Evolutionary conservation across 2,888 invertebrate genomes (phyloP), one percentile per base, ranked within the genome.

Genomic region (Papilio gigon): DNA sequence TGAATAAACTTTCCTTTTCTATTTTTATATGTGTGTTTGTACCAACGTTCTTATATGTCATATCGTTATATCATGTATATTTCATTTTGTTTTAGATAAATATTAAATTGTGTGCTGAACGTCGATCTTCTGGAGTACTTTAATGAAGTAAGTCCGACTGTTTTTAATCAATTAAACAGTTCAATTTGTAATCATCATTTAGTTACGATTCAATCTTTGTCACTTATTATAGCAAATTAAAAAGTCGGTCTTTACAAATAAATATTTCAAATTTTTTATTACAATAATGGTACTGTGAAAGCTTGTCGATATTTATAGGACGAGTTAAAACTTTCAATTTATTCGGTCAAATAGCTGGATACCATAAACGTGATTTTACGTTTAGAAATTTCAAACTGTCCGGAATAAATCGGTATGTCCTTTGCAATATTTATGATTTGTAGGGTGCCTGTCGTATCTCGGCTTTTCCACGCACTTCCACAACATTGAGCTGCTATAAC

Each of bases 401-500:
- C 78, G 75, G 76, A 78, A 79, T 79, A 84, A 86, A 85, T 83
- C 80, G 83, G 77, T 76, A 75, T 73, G 79, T 76, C 76, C 77
- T 78, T 70, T 76, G 75, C 79, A 80, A 82, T 88, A 89, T 90
- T 89, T 89, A 90, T 84, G 85, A 80, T 75, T 80, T 83, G 84
- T 80, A 80, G 83, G 80, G 80, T 76, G 76, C 71, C 73, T 78
- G 75, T 80, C 85, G 76, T 90, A 90, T 90, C 89, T 84, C 78
- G 77, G 79, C 76, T 78, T 79, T 83, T 81, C 82, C 89, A 89
- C 86, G 79, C 88, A 83, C 83, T 90, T 89, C 88, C 89, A 78
- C 83, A 81, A 88, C 89, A 90, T 90, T 89, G 85, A 85, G 79
- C 86, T 76, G 79, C 80, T 79, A 78, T 84, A 82, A 85, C 84